Conservation (phyloP, 2,888 invertebrate species). For the Trypoxylon attenuatum region DNA sequence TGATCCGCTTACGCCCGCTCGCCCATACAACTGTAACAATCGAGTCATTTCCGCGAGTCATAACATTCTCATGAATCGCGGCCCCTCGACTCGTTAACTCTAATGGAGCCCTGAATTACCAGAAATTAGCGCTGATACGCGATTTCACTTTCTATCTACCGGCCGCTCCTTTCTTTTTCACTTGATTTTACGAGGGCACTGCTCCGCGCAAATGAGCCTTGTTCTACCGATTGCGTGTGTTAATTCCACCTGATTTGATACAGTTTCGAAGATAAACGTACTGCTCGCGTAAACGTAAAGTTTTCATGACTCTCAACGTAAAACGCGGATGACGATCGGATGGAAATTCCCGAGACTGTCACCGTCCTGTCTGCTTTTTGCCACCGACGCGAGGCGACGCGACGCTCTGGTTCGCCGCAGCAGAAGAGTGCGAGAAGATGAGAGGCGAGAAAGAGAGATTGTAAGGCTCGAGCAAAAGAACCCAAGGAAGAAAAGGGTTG, state of each 20-base stretch:
- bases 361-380: too few species aligned
- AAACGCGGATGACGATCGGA: too few species aligned
- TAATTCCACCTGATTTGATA: not conserved
- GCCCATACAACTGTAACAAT: not conserved
- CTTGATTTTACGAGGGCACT: not conserved
- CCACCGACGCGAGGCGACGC: too few species aligned
- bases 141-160: too few species aligned
- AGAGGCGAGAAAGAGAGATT: not conserved
- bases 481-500: slow-evolving; percentile 43
- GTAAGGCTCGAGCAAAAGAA: slow-evolving; percentile 4
- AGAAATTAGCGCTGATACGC: not conserved
- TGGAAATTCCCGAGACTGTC: too few species aligned
- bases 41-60: not conserved
- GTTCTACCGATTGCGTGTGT: not conserved
- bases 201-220: not conserved
- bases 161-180: not conserved
- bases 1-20: slow-evolving; percentile 20
- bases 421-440: not conserved
- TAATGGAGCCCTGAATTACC: not conserved
- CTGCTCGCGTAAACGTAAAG: too few species aligned
- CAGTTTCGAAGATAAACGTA: too few species aligned
- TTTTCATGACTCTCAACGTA: too few species aligned
- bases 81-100: not conserved
- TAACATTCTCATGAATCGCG: not conserved
- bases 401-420: too few species aligned